These are phyloP conservation scores for Bugulina stolonifera DNA, from an alignment of 2,888 invertebrate genomes.

Conservation along the genomic window DNA sequence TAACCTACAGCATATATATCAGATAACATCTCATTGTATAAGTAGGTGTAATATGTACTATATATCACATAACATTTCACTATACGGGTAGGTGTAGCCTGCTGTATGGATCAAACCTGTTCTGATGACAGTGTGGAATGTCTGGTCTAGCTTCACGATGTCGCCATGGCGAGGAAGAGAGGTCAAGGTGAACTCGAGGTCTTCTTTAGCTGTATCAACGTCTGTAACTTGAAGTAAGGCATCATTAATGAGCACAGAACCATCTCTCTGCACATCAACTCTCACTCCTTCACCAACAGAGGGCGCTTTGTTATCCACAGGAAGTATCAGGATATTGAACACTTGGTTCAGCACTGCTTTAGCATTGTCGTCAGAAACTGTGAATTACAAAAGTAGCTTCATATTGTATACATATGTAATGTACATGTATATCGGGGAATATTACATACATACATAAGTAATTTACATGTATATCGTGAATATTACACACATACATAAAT, in stretches of 20 bases:
- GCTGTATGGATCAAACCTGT: slow-evolving; percentile 18
- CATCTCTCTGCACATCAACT: slow-evolving; percentile 7
- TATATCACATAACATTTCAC: slow-evolving; percentile 34
- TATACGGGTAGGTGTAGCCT: slow-evolving; percentile 41
- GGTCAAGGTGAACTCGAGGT: slow-evolving; percentile 36
- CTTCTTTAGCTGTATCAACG: slow-evolving; percentile 36
- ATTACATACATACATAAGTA: too few species aligned
- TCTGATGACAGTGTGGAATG: slow-evolving; percentile 8
- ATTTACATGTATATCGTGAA: too few species aligned
- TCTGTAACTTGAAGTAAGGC: slow-evolving; percentile 36
- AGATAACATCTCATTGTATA: too few species aligned
- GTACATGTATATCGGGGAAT: too few species aligned
- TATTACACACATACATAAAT: too few species aligned
- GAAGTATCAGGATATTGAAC: slow-evolving; percentile 40
- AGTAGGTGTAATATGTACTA: too few species aligned
- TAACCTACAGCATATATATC: slow-evolving; percentile 36
- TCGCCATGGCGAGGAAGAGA: slow-evolving; percentile 32
- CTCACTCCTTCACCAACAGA: slow-evolving; percentile 30
- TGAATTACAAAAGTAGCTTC: too few species aligned
- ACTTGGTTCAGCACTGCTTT: slow-evolving; percentile 32
- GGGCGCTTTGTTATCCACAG: slow-evolving; percentile 44
- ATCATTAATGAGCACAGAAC: not conserved
- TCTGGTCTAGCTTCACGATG: slow-evolving; percentile 9
- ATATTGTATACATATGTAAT: too few species aligned
- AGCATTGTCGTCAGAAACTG: slow-evolving; percentile 27